Evolutionary conservation across 2,888 invertebrate species (phyloP), one percentile per base, ranked within the genome.

Genomic region (Drosophila kuntzei): DNA sequence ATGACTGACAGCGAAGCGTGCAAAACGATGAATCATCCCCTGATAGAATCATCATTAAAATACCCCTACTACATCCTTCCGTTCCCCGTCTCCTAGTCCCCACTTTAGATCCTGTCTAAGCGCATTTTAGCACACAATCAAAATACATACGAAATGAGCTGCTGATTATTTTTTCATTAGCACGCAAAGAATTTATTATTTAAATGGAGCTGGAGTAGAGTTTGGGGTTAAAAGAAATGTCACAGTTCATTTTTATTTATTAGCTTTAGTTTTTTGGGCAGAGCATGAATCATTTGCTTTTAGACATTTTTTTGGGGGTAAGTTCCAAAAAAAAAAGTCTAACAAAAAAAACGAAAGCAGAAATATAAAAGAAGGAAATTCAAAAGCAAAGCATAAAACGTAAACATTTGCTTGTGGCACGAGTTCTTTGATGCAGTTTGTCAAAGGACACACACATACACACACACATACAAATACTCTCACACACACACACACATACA

Each of bases 91-190:
- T 20, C 25, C 39, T 7, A 6, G n/a, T n/a, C 0, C 14, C n/a
- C 47, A 22, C 6, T 12, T 22, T 27, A 8, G 14, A 1, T 1
- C n/a, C 9, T 12, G 8, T 20, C 41, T 47, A 43, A 59, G 43
- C 50, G 53, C 71, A 70, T 74, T 80, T 83, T 80, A 67, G 74
- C 76, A 85, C 87, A 82, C 86, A 81, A 87, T 85, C 77, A 85
- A 87, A 84, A 85, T 81, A 71, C 82, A 87, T 87, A 87, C 54
- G 50, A 87, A 87, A 87, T 85, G 72, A 81, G 81, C 72, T 73
- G 77, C 71, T 78, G 82, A 85, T 85, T 85, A 82, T 85, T 85
- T 82, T 85, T 85, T 87, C 78, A 82, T 84, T 87, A 86, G 86
- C 78, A 76, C 78, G 74, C 74, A 69, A 78, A 49, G 65, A 78